phyloP scores from a whole-genome alignment of 1,140 invertebrate species.

The Aphidius gifuensis region DNA sequence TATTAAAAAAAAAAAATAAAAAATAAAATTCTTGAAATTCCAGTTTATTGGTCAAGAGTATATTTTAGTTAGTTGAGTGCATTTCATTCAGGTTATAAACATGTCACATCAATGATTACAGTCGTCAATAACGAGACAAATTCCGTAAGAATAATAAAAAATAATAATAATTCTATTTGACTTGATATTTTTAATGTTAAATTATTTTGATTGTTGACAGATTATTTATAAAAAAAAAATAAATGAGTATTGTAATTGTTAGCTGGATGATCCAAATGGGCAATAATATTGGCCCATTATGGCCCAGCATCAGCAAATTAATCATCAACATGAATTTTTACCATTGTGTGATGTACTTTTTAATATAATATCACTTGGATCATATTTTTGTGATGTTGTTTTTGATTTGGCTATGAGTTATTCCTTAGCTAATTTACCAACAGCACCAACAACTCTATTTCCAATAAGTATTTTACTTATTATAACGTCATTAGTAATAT shows the following conservation, averaged over 20 bases:
- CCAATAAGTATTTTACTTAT: conserved; percentile 67
- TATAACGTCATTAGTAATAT: conserved; percentile 67
- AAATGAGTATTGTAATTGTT: conserved; percentile 28
- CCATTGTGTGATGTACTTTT: conserved; percentile 86
- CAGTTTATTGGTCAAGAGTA: conserved; percentile 35
- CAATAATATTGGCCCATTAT: conserved; percentile 49
- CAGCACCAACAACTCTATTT: conserved; percentile 60
- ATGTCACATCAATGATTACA: conserved; percentile 40
- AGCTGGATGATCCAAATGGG: conserved; percentile 51
- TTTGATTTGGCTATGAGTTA: conserved; percentile 84
- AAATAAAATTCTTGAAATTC: conserved; percentile 40
- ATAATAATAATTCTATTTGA: neutral
- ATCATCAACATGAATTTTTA: conserved; percentile 66
- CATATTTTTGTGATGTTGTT: conserved; percentile 87
- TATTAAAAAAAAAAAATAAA: neutral
- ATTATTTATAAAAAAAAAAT: neutral
- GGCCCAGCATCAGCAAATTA: conserved; percentile 50
- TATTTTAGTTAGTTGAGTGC: conserved; percentile 30
- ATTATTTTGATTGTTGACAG: neutral
- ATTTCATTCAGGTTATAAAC: conserved; percentile 39
- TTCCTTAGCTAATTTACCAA: conserved; percentile 66
- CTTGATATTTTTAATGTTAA: neutral
- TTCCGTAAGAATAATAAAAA: conserved; percentile 37
- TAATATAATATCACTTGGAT: conserved; percentile 86
- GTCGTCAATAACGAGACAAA: conserved; percentile 46